Percentiles rank a stretch among this genome's conserved stretches.
phyloP scores from a whole-genome alignment of 1,140 invertebrate species.

The Eurosta solidaginis region DNA sequence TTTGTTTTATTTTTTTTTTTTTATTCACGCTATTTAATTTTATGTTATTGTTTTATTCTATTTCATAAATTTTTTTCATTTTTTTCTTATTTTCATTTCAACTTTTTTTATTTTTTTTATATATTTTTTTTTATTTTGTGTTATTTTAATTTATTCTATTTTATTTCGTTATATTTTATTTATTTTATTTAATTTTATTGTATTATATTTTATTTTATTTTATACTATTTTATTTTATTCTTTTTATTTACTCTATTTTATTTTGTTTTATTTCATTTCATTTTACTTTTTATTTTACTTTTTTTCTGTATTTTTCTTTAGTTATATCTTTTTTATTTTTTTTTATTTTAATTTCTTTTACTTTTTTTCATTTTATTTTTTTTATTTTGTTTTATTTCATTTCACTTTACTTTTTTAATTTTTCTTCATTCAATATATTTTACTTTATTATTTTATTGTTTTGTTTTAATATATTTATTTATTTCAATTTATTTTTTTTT shows the following conservation, averaged over 20 bases:
- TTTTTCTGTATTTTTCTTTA: not conserved
- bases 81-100: constrained; percentile 32
- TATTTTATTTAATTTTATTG: constrained; percentile 29
- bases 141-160: constrained; percentile 28
- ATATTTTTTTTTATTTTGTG: constrained; percentile 31
- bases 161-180: not conserved
- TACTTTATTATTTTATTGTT: too few relatives aligned
- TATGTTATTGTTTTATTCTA: constrained; percentile 21
- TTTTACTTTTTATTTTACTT: not conserved
- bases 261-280: not conserved
- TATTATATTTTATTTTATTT: constrained; percentile 34
- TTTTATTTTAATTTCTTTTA: not conserved
- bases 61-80: constrained; percentile 18
- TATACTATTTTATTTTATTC: not conserved
- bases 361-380: not conserved
- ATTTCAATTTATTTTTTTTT: too few relatives aligned
- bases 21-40: too few relatives aligned
- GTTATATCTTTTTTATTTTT: not conserved
- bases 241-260: not conserved
- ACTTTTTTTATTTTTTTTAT: constrained; percentile 38
- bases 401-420: too few relatives aligned
- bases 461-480: too few relatives aligned
- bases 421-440: too few relatives aligned
- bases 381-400: constrained; percentile 29
- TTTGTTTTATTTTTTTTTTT: constrained; percentile 34